phyloP scores from a whole-genome alignment of 2,797 vertebrate species.

The Monodelphis domestica region DNA sequence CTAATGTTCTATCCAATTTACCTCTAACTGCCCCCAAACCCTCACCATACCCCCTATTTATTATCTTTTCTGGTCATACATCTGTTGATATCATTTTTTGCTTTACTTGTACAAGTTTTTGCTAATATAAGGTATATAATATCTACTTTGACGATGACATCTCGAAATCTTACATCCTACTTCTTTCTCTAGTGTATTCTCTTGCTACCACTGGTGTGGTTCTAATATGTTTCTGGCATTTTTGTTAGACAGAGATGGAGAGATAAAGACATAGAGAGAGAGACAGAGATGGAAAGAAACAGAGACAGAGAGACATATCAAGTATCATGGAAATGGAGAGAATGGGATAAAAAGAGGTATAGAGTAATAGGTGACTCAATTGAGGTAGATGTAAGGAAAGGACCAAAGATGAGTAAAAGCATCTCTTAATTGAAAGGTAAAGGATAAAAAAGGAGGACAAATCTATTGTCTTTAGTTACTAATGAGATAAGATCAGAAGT shows the following conservation, averaged over 20 bases:
- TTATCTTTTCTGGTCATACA: background rate
- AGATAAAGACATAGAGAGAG: background rate
- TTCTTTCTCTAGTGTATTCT: background rate
- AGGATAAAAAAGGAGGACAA: conserved; percentile 61
- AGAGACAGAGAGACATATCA: background rate
- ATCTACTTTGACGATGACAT: background rate
- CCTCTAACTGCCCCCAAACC: too few relatives aligned
- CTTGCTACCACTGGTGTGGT: background rate
- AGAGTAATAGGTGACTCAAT: background rate
- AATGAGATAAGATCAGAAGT: conserved; percentile 62
- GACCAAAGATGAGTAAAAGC: conserved; percentile 49
- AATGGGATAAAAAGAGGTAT: background rate
- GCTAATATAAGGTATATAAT: background rate
- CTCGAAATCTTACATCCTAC: background rate
- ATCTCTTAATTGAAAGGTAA: conserved; percentile 59
- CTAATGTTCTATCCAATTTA: too few relatives aligned
- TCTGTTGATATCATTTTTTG: background rate
- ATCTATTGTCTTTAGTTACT: conserved; percentile 69
- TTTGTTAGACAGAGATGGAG: too few relatives aligned
- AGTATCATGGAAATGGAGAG: background rate
- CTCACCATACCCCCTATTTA: background rate
- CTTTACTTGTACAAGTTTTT: background rate
- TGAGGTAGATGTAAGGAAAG: conserved; percentile 5
- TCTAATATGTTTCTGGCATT: background rate
- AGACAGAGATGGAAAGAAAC: background rate